These are phyloP conservation scores for Rotaria socialis DNA, from an alignment of 2,888 invertebrate species.

Conservation along the genomic window DNA sequence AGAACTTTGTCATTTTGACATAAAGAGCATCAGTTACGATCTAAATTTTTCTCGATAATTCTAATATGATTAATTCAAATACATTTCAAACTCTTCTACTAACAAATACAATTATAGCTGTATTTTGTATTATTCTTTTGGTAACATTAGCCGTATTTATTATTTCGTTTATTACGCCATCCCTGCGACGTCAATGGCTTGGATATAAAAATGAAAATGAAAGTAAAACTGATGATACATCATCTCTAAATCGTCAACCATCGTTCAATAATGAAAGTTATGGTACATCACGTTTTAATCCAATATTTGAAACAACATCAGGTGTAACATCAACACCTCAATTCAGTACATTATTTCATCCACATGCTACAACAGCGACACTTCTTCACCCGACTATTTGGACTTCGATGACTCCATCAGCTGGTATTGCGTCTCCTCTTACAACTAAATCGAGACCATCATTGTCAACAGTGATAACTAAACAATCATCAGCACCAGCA, in stretches of 20 bases:
- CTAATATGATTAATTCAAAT: background rate
- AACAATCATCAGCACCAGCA: background rate
- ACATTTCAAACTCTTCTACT: background rate
- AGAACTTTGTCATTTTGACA: too few relatives aligned
- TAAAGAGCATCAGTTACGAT: too few relatives aligned
- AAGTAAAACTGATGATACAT: background rate
- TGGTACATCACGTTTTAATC: background rate
- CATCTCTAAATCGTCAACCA: background rate
- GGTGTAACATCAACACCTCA: background rate
- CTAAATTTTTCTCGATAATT: too few relatives aligned
- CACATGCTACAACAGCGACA: constrained; percentile 2
- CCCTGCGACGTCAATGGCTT: constrained; percentile 9
- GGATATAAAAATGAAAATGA: background rate
- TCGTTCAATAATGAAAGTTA: background rate
- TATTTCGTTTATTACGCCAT: background rate
- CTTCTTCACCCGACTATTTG: constrained; percentile 26
- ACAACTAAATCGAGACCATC: background rate
- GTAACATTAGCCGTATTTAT: background rate
- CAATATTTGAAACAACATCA: background rate
- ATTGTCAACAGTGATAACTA: background rate
- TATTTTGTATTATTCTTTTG: constrained; percentile 21
- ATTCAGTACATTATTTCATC: constrained; percentile 17
- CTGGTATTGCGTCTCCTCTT: background rate
- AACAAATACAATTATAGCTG: background rate
- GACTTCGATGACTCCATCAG: background rate